Percentiles rank a stretch among this genome's conserved stretches.
Evolutionary conservation across 2,113 vertebrate species (phyloP).

Genomic region (Pteruthius melanotis): DNA sequence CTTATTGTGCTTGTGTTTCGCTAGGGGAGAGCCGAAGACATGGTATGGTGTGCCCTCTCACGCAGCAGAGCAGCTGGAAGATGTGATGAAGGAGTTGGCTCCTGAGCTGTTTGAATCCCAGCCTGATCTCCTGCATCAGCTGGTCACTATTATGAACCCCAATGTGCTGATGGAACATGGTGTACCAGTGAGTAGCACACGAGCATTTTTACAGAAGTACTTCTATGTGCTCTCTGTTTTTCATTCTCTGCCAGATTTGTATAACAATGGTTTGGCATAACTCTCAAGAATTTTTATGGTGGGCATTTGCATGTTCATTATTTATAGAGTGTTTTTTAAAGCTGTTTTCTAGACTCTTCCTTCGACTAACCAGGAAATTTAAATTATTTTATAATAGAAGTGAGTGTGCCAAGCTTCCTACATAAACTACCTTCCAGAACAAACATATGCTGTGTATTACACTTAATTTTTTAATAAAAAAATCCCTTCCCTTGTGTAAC

Average conservation of each 20-base stretch:
- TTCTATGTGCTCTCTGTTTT: neutral
- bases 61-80: constrained; percentile 93
- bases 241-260: neutral
- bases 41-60: constrained; percentile 97
- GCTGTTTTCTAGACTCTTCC: neutral
- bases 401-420: neutral
- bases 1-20: neutral
- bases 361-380: neutral
- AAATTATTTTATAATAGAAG: neutral
- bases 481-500: neutral
- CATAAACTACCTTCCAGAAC: neutral
- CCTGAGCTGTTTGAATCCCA: constrained; percentile 96
- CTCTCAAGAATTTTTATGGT: neutral
- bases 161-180: constrained; percentile 97
- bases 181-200: constrained; percentile 84
- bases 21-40: constrained; percentile 96
- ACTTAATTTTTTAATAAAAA: neutral
- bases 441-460: neutral
- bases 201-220: neutral
- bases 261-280: neutral
- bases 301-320: neutral
- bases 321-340: neutral
- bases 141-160: constrained; percentile 99
- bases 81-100: constrained; percentile 95
- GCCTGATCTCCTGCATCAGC: constrained; percentile 94